Conservation (phyloP, 2,888 invertebrate genomes). For the Dexiosoma caninum region DNA sequence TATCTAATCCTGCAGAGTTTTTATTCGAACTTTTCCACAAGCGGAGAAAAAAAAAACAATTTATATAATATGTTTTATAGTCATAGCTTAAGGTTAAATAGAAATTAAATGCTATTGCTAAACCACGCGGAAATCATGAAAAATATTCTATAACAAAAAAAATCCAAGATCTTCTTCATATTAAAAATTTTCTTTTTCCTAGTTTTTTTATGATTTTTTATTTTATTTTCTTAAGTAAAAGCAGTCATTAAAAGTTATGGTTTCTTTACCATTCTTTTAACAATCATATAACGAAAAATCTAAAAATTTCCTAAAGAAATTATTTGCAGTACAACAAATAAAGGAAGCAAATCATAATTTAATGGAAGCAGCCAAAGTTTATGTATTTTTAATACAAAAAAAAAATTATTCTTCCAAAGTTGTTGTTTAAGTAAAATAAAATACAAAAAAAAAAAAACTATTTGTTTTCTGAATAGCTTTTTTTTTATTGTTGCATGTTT, state of each 20-base stretch:
- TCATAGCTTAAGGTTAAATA: constrained; percentile 62
- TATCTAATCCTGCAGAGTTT: constrained; percentile 9
- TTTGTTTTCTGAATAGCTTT: neutral
- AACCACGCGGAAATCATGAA: constrained; percentile 63
- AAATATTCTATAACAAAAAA: neutral
- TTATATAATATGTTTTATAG: constrained; percentile 31
- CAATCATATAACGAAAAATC: constrained; percentile 29
- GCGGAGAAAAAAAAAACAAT: neutral
- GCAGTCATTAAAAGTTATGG: constrained; percentile 47
- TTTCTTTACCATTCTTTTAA: neutral
- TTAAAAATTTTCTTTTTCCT: constrained; percentile 2
- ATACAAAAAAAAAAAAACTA: too few species aligned
- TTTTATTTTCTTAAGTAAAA: too few species aligned
- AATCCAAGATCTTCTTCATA: constrained; percentile 48
- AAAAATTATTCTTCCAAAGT: constrained; percentile 8
- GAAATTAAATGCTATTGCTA: constrained; percentile 57
- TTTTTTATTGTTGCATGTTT: constrained; percentile 59
- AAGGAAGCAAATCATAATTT: neutral
- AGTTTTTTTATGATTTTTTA: neutral
- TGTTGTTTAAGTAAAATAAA: neutral
- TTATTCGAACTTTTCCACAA: neutral
- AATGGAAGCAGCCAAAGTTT: neutral
- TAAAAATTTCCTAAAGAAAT: constrained; percentile 8
- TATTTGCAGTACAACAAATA: neutral
- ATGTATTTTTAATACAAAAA: neutral